Evolutionary conservation across 2,888 invertebrate genomes (phyloP).

Genomic region (Idaea biselata): DNA sequence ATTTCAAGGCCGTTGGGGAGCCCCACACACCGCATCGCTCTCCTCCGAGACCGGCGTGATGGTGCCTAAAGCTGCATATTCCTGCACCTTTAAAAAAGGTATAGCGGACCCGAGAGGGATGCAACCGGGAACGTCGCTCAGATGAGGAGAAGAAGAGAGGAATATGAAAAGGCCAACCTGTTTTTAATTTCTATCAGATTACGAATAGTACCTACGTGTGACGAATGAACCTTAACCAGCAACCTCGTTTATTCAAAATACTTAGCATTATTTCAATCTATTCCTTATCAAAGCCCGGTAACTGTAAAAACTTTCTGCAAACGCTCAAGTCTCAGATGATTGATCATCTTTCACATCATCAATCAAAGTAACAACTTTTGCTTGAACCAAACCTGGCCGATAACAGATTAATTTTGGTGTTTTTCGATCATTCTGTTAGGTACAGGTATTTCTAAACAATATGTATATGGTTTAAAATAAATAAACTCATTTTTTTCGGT

Average conservation of each 20-base stretch:
- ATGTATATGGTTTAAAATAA: neutral
- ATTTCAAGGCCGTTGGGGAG: no score
- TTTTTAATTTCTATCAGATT: no score
- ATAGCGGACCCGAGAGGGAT: no score
- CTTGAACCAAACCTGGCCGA: neutral
- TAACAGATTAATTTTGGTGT: neutral
- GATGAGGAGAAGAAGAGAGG: no score
- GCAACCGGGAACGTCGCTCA: no score
- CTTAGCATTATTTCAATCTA: neutral
- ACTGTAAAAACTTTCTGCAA: constrained; percentile 1
- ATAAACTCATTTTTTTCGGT: no score
- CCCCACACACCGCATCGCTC: no score
- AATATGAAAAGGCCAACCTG: no score
- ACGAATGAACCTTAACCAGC: neutral
- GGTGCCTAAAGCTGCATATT: no score
- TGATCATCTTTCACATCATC: neutral
- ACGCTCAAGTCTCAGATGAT: neutral
- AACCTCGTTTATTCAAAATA: neutral
- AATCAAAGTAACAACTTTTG: neutral
- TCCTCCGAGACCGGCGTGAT: no score
- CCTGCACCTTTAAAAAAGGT: no score
- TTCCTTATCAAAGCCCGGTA: neutral
- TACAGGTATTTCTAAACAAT: neutral
- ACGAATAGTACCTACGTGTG: no score
- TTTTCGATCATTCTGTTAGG: neutral